A percentile compares a stretch with the other conserved stretches of the same genome.
Evolutionary conservation across 1,140 invertebrate genomes (phyloP).

Genomic region (Drosophila ficusphila): DNA sequence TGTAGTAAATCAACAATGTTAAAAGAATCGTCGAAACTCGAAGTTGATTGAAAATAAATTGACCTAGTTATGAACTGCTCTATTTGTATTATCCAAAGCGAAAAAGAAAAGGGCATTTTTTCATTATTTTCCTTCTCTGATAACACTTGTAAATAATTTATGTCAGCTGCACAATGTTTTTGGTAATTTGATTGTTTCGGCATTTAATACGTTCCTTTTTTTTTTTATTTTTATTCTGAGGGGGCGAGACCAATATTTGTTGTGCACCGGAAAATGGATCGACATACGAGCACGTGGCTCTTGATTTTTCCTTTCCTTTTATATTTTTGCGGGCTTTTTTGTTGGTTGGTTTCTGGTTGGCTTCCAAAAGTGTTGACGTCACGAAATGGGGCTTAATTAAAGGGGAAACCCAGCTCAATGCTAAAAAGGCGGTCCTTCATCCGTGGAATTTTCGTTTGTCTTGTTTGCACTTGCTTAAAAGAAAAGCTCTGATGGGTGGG

Average conservation of each 20-base stretch:
- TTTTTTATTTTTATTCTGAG: no score
- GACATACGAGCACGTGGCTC: neutral
- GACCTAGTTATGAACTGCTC: no score
- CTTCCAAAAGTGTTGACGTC: conserved; percentile 25
- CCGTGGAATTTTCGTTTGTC: conserved; percentile 18
- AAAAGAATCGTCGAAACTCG: no score
- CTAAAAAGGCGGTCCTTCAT: conserved; percentile 34
- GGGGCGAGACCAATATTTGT: conserved; percentile 7
- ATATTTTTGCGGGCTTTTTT: no score
- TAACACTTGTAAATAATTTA: neutral
- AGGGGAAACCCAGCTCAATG: conserved; percentile 39
- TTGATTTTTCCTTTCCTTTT: neutral
- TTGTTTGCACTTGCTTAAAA: conserved; percentile 22
- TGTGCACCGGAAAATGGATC: neutral
- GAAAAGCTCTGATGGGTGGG: neutral
- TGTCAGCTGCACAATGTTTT: no score
- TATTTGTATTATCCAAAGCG: no score
- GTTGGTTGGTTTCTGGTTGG: neutral
- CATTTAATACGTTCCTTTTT: conserved; percentile 1
- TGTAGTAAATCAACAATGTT: no score
- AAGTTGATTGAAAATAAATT: no score
- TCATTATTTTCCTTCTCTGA: no score
- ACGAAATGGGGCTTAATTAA: conserved; percentile 41
- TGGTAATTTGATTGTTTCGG: no score
- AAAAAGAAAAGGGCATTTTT: no score